phyloP scores from a whole-genome alignment of 2,797 vertebrate species.

The Falco concolor region DNA sequence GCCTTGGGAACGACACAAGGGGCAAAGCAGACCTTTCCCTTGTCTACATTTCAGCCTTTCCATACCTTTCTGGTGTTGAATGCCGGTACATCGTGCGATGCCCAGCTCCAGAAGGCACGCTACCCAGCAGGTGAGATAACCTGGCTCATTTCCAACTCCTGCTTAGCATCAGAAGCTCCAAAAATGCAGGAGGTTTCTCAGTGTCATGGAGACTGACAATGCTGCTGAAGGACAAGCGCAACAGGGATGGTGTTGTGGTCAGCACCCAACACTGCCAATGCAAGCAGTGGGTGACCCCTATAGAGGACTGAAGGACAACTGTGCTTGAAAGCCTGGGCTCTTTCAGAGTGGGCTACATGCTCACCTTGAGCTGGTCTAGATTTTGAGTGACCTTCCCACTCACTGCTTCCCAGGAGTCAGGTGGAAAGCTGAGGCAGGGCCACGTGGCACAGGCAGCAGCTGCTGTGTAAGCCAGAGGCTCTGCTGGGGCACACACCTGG shows the following conservation, averaged over 20 bases:
- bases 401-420: background rate
- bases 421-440: background rate
- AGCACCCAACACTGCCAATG: background rate
- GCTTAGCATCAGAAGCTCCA: background rate
- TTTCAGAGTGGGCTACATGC: background rate
- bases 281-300: background rate
- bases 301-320: background rate
- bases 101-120: background rate
- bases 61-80: background rate
- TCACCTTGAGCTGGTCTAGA: background rate
- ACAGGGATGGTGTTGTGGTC: background rate
- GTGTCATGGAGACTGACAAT: background rate
- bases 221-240: constrained; percentile 6
- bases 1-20: background rate
- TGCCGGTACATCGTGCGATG: background rate
- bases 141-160: background rate
- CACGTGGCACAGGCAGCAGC: background rate
- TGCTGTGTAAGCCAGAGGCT: background rate
- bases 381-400: background rate
- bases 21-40: background rate
- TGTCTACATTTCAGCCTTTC: background rate
- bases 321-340: background rate
- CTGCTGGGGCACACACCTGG: background rate
- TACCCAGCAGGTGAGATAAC: background rate
- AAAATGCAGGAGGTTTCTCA: background rate